Conservation (phyloP, 2,888 invertebrate species). For the Rhimphoctona megacephalus region DNA sequence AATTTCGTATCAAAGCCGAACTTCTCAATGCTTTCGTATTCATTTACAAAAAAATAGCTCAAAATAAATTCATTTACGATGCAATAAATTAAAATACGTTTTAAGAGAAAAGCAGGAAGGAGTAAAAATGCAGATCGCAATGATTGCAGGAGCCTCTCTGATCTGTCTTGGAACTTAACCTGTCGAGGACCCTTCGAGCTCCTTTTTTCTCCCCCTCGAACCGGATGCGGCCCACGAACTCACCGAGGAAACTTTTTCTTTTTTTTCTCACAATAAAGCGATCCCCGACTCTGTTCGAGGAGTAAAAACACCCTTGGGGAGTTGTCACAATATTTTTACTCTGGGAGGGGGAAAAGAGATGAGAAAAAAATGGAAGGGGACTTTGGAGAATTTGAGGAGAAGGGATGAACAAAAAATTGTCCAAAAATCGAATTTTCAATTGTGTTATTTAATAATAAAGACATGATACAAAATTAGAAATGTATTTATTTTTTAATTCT, state of each 20-base stretch:
- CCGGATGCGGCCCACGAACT: conserved; percentile 63
- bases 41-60: not conserved
- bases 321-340: conserved; percentile 78
- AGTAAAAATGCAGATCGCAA: conserved; percentile 59
- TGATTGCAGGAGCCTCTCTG: conserved; percentile 40
- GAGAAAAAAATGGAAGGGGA: not conserved
- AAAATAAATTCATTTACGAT: conserved; percentile 6
- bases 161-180: no score
- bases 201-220: conserved; percentile 52
- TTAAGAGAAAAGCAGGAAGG: conserved; percentile 28
- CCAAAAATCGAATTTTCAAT: not conserved
- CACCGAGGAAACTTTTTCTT: conserved; percentile 53
- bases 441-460: not conserved
- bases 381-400: not conserved
- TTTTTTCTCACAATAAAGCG: conserved; percentile 68
- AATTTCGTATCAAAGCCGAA: not conserved
- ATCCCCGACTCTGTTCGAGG: conserved; percentile 55
- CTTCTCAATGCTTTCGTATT: not conserved
- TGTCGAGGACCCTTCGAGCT: conserved; percentile 61
- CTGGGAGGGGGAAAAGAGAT: not conserved
- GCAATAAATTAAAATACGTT: conserved; percentile 66
- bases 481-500: not conserved
- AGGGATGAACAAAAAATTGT: not conserved
- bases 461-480: no score
- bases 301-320: conserved; percentile 51